A percentile compares a stretch with the other conserved stretches of the same genome.
Evolutionary conservation across 2,888 invertebrate genomes (phyloP).

Genomic region (Saturnia japonica): DNA sequence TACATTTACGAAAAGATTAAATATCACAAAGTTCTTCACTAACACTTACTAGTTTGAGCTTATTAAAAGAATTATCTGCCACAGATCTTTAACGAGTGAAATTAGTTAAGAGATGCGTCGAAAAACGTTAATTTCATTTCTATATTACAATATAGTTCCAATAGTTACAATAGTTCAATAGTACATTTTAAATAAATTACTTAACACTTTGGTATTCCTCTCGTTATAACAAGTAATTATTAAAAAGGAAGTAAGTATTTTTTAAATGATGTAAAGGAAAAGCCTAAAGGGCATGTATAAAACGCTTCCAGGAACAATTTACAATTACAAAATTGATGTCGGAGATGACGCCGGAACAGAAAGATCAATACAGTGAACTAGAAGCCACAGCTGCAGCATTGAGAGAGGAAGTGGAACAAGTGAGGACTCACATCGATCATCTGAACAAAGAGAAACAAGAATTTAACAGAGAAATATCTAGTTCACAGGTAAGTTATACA

Average conservation of each 20-base stretch:
- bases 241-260: no score
- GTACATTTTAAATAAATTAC: no score
- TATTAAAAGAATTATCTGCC: no score
- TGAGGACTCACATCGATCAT: conserved; percentile 83
- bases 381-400: conserved; percentile 73
- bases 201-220: no score
- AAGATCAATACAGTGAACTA: conserved; percentile 76
- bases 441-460: conserved; percentile 84
- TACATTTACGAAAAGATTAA: no score
- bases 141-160: no score
- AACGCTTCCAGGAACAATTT: conserved; percentile 79
- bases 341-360: conserved; percentile 84
- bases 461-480: conserved; percentile 85
- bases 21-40: no score
- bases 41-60: no score
- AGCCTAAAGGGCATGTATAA: background rate
- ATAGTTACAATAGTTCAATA: no score
- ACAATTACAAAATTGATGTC: conserved; percentile 84
- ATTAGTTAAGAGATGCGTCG: no score
- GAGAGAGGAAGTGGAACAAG: conserved; percentile 80
- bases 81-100: background rate
- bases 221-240: no score
- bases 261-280: background rate
- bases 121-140: no score
- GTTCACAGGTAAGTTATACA: conserved; percentile 74